Base-by-base conservation (phyloP, 2,888 invertebrate species). In the Camptogramma bilineatum region DNA sequence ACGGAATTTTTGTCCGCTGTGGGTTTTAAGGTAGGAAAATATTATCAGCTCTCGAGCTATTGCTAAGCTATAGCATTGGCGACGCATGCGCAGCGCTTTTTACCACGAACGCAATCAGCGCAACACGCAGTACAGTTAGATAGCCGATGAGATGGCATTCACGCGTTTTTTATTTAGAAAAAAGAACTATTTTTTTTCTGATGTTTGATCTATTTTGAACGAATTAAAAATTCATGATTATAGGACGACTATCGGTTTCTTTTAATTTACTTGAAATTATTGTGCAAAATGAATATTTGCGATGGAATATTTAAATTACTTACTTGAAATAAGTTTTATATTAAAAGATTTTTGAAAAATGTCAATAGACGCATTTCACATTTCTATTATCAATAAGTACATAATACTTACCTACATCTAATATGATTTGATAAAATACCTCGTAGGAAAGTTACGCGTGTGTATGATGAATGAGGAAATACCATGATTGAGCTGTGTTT, bases 91-190 rank as follows among this genome's bases (percentile, higher is more conserved):
- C 75, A 52, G 52, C 64, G 58, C 71, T 83, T 84, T 84, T 85
- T 85, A 76, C 79, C 50, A 64, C 68, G 62, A 74, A 68, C 69
- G 78, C 80, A 80, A 79, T 83, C 82, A 83, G 78, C 78, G 75
- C 80, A 77, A 72, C 77, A 72, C 74, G 69, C 71, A 48, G 73
- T 80, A 86, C 86, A 85, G 86, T 85, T 86, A 56, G 34, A 56
- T 34, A 85, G 67, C 67, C 68, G 73, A 68, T 70, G 73, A 73
- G 69, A 66, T 69, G 17, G 71, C 72, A 74, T 80, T 76, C 52
- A 77, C 74, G 72, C 72, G 75, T 62, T 78, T 76, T 50, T 39
- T 39, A 13, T 50, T n/a, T n/a, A 61, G 18, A 24, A 56, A 21
- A 47, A 56, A 16, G n/a, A 48, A 31, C 18, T 10, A 8, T 53